Base-by-base conservation (phyloP, 2,888 invertebrate genomes). In the Himalopsyche anomala region DNA sequence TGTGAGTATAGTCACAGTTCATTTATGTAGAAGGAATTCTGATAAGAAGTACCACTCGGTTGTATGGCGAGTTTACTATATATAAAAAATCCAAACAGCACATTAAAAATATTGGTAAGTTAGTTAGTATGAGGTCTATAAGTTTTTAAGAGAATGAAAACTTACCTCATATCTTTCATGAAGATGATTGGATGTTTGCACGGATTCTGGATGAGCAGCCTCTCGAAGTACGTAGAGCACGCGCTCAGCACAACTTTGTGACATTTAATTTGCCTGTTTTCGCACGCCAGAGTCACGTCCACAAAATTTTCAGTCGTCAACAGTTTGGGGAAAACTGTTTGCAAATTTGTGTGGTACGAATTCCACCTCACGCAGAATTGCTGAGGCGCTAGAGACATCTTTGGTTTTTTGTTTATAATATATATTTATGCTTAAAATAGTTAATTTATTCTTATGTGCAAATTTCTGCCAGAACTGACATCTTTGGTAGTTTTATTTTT, bases 241-340 rank as follows among this genome's bases (percentile, higher is more conserved):
- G 97, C 97, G 0, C 97, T 97, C 87, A 97, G 91, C 51, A 97
- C 97, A 88, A 97, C 94, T 90, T 97, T 97, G 94, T 98, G 98
- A 91, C 98, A 98, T 89, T 97, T 96, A 89, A 97, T 92, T 91
- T 97, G 96, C 56, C 96, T 95, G 0, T 97, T 97, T 91, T 98
- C 98, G 90, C 97, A 97, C 4, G 97, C 97, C 83, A 98, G 91
- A 0, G 98, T 98, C 82, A 97, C 97, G 91, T 98, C 98, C 0
- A 97, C 97, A 90, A 98, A 97, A 91, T 96, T 95, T 90, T 96
- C 96, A n/a, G 95, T 95, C 38, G 95, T 95, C 11, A 96, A 93
- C 19, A 96, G 93, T 15, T 95, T 95, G 0, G 96, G 96, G 90
- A 96, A 96, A 88, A 96, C 96, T 89, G 95, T 95, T 93, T 95